These are phyloP conservation scores for Drosophila athabasca DNA, from an alignment of 1,140 invertebrate species.

Conservation along the genomic window DNA sequence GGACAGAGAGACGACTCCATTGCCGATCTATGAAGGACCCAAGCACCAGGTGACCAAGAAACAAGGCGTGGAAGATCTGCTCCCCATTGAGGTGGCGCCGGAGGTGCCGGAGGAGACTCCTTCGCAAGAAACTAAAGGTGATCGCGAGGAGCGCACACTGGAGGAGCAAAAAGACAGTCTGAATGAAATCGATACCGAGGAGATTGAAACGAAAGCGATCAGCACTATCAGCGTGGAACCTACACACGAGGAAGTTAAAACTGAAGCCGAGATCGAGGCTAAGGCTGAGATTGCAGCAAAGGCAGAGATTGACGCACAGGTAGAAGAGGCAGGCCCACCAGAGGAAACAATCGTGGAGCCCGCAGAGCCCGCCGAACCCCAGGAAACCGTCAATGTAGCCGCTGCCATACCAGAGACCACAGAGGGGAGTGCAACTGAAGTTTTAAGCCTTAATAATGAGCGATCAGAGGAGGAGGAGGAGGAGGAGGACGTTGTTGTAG, in stretches of 20 bases:
- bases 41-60: slow-evolving; percentile 72
- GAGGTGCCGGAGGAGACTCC: slow-evolving; percentile 6
- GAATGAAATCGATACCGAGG: slow-evolving; percentile 53
- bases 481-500: not conserved
- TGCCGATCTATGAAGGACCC: slow-evolving; percentile 41
- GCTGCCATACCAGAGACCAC: not conserved
- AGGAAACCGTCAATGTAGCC: not conserved
- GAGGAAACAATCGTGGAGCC: slow-evolving; percentile 23
- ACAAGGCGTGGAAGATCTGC: slow-evolving; percentile 58
- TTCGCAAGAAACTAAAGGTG: not conserved
- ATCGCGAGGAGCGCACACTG: slow-evolving; percentile 8
- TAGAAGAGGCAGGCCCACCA: slow-evolving; percentile 2
- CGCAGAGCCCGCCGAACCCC: slow-evolving; percentile 15
- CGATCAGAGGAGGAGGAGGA: slow-evolving; percentile 6
- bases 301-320: slow-evolving; percentile 20
- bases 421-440: slow-evolving; percentile 20
- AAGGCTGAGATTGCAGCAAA: slow-evolving; percentile 3
- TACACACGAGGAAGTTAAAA: slow-evolving; percentile 4
- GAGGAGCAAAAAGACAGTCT: slow-evolving; percentile 2
- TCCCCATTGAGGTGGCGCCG: slow-evolving; percentile 33
- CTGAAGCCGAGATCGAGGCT: slow-evolving; percentile 13
- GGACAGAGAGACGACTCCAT: slow-evolving; percentile 13
- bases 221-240: slow-evolving; percentile 4
- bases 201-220: slow-evolving; percentile 23
- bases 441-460: not conserved